A percentile compares a stretch with the other conserved stretches of the same genome.
These are phyloP conservation scores for Dicranocentrus wangi DNA, from an alignment of 2,888 invertebrate genomes.

Conservation along the genomic window DNA sequence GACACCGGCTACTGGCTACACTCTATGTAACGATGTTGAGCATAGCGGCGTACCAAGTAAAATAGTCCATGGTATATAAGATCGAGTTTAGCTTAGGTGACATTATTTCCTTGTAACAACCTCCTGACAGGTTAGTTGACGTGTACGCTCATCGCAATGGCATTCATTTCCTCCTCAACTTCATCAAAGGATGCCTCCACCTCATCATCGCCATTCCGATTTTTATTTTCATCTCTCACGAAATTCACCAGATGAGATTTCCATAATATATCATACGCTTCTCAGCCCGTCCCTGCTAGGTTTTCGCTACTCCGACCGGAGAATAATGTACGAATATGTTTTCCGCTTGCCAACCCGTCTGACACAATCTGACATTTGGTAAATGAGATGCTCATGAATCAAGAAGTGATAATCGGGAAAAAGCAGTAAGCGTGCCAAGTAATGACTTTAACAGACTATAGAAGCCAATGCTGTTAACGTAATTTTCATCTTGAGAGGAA, in stretches of 20 bases:
- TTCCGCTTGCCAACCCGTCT: background rate
- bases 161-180: conserved; percentile 34
- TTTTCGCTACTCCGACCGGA: background rate
- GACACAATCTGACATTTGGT: conserved; percentile 14
- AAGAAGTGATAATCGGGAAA: conserved; percentile 3
- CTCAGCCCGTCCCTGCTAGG: too few species aligned
- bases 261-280: background rate
- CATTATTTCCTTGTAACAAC: too few species aligned
- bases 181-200: background rate
- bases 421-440: background rate
- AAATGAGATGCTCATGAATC: conserved; percentile 19
- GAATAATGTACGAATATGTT: too few species aligned
- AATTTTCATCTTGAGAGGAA: background rate
- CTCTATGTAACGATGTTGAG: too few species aligned
- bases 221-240: background rate
- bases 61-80: too few species aligned
- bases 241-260: background rate
- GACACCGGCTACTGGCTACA: too few species aligned
- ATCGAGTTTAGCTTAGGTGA: too few species aligned
- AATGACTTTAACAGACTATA: background rate
- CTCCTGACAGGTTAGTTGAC: conserved; percentile 29
- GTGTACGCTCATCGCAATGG: conserved; percentile 27
- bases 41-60: too few species aligned
- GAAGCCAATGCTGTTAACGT: too few species aligned
- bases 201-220: background rate